A percentile compares a stretch with the other conserved stretches of the same genome.
Conservation (phyloP, 1,140 invertebrate species). For the Thaumatotibia leucotreta region DNA sequence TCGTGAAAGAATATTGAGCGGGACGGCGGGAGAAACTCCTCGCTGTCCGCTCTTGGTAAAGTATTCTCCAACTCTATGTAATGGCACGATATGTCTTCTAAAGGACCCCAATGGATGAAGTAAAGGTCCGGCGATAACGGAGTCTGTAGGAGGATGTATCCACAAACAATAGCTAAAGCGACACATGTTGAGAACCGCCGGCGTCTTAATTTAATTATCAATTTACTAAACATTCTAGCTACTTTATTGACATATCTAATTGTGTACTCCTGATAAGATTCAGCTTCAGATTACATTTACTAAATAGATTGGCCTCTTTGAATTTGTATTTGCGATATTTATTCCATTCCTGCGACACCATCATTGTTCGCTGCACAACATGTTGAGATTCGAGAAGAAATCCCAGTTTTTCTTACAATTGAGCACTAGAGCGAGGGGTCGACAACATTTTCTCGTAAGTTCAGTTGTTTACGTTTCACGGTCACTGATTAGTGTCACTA, state of each 20-base stretch:
- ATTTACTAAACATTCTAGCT: background rate
- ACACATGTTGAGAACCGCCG: background rate
- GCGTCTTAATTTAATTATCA: background rate
- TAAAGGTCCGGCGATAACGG: background rate
- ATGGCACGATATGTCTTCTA: slow-evolving; percentile 34
- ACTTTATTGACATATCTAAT: background rate
- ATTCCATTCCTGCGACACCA: background rate
- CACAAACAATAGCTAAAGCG: background rate
- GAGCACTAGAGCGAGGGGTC: background rate
- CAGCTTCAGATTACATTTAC: too few relatives aligned
- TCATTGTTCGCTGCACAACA: background rate
- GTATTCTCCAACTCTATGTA: slow-evolving; percentile 21
- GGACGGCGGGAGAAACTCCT: slow-evolving; percentile 16
- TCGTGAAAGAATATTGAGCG: slow-evolving; percentile 79
- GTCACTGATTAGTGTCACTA: background rate
- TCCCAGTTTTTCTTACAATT: background rate
- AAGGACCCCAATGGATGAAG: background rate
- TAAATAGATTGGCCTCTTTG: background rate
- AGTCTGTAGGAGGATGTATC: background rate
- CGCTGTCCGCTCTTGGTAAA: slow-evolving; percentile 22
- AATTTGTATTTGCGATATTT: background rate
- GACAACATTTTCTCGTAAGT: background rate
- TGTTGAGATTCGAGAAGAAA: background rate
- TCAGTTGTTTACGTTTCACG: background rate
- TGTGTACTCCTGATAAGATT: too few relatives aligned